Percentiles rank a stretch among this genome's conserved stretches.
These are phyloP conservation scores for Epirrhoe tristata DNA, from an alignment of 2,888 invertebrate genomes.

Conservation along the genomic window DNA sequence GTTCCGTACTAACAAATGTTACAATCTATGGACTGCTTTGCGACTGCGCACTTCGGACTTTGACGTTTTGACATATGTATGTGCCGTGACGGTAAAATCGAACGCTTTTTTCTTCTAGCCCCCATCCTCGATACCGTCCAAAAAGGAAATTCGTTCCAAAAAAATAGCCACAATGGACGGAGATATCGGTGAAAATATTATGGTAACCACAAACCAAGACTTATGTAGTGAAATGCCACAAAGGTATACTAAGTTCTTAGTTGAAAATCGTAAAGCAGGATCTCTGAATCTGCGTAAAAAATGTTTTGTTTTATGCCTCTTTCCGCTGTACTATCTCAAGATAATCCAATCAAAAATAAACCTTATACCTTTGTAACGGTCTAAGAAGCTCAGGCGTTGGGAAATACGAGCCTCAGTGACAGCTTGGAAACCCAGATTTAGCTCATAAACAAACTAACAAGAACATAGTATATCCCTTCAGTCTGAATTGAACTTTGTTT, in stretches of 20 bases:
- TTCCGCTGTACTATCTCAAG: constrained; percentile 4
- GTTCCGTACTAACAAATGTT: too few species aligned
- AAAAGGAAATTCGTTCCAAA: too few species aligned
- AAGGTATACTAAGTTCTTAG: not conserved
- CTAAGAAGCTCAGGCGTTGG: constrained; percentile 50
- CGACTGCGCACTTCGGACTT: too few species aligned
- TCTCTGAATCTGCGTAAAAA: not conserved
- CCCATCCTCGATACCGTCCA: too few species aligned
- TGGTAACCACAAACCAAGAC: too few species aligned
- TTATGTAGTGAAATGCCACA: too few species aligned
- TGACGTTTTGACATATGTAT: too few species aligned
- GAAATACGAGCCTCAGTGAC: constrained; percentile 57
- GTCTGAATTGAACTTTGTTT: not conserved
- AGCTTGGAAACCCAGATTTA: constrained; percentile 53
- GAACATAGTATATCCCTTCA: constrained; percentile 32
- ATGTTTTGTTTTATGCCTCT: not conserved
- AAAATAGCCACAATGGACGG: too few species aligned
- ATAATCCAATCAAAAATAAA: constrained; percentile 19
- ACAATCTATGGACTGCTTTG: too few species aligned
- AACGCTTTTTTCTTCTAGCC: too few species aligned
- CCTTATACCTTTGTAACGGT: constrained; percentile 27
- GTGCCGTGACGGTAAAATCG: too few species aligned
- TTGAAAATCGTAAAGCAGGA: not conserved
- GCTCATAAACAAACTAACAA: constrained; percentile 48
- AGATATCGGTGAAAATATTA: too few species aligned